Evolutionary conservation across 2,888 invertebrate species (phyloP), one percentile per base, ranked within the genome.

Genomic region (Chaetoderma sp.): DNA sequence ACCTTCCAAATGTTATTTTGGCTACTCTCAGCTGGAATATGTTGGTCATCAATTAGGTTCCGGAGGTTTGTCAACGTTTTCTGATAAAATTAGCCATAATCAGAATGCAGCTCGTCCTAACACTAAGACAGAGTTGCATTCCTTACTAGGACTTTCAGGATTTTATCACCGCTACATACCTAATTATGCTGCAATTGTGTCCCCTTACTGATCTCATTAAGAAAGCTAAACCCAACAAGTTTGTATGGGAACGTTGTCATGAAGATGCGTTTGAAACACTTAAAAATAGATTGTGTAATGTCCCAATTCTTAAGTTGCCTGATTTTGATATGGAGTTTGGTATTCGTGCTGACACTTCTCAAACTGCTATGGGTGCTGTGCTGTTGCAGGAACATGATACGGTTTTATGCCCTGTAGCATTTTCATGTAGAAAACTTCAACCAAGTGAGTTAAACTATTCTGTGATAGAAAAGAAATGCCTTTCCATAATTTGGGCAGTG

Each of bases 381-480:
- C n/a, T n/a, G n/a, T n/a, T n/a, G n/a, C n/a, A n/a, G n/a, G n/a
- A n/a, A n/a, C n/a, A n/a, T n/a, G n/a, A n/a, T n/a, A n/a, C n/a
- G n/a, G n/a, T n/a, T n/a, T n/a, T n/a, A n/a, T n/a, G n/a, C n/a
- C n/a, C n/a, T n/a, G n/a, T n/a, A n/a, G n/a, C n/a, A n/a, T n/a
- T n/a, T n/a, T n/a, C n/a, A n/a, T n/a, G n/a, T n/a, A n/a, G n/a
- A n/a, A n/a, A n/a, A n/a, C n/a, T n/a, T n/a, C n/a, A 56, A 18
- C n/a, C 39, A 2, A 52, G 60, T 18, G 76, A 74, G 42, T 45
- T 21, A 10, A 64, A 47, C 21, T 72, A 72, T 44, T 61, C 74
- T 2, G 63, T 63, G 10, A 68, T 75, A 13, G 74, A 73, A 52
- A 67, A 60, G 27, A 70, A 73, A 39, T 73, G 72, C 62, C 44